Evolutionary conservation across 1,140 invertebrate genomes (phyloP).

Genomic region (Dreissena rostriformis): DNA sequence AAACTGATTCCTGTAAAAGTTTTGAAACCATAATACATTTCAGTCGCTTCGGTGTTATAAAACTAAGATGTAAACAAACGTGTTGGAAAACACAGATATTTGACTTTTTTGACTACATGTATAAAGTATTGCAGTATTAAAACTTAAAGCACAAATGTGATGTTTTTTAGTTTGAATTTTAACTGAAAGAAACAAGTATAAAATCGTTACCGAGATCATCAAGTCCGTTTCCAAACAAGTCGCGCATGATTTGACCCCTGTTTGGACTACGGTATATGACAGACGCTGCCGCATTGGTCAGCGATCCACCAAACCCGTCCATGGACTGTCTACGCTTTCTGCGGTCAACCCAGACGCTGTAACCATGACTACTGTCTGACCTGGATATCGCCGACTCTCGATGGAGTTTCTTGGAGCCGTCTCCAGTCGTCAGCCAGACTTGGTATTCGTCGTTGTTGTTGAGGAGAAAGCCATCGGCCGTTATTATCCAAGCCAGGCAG

Average conservation of each 20-base stretch:
- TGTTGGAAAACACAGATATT: neutral
- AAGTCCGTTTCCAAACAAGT: conserved; percentile 52
- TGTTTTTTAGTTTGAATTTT: no score
- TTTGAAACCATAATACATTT: neutral
- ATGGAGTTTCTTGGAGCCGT: conserved; percentile 45
- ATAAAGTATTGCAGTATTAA: neutral
- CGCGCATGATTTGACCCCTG: conserved; percentile 53
- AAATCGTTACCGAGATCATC: conserved; percentile 23
- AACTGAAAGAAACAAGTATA: neutral
- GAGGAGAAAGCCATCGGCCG: neutral
- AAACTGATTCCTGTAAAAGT: conserved; percentile 54
- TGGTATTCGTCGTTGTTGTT: conserved; percentile 24
- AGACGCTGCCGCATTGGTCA: conserved; percentile 62
- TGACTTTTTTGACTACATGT: neutral
- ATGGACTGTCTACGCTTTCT: conserved; percentile 56
- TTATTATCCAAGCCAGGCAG: no score
- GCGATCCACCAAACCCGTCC: conserved; percentile 59
- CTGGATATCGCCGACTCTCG: conserved; percentile 1
- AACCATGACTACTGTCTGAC: neutral
- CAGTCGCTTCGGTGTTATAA: neutral
- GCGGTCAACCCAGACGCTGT: conserved; percentile 50
- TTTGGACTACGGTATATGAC: conserved; percentile 59
- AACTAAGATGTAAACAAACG: no score
- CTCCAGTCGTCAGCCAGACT: conserved; percentile 56
- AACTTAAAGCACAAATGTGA: no score